Evolutionary conservation across 2,113 vertebrate species (phyloP).

Genomic region (Acrocephalus arundinaceus): DNA sequence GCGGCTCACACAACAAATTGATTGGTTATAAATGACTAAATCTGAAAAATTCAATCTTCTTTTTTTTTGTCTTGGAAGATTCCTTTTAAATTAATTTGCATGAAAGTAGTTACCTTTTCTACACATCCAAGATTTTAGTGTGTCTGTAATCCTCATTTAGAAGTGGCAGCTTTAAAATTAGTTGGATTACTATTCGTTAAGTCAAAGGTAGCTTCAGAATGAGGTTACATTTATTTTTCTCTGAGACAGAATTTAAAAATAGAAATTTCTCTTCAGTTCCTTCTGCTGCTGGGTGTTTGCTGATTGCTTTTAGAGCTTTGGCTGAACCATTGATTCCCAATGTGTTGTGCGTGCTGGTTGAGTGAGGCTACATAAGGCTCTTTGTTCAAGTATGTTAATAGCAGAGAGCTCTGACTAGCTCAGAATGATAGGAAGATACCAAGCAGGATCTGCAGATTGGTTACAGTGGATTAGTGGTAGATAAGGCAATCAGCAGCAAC

Average conservation of each 20-base stretch:
- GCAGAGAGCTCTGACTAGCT: neutral
- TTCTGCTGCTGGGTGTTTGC: neutral
- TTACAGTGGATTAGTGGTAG: neutral
- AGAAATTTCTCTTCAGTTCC: neutral
- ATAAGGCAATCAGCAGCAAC: neutral
- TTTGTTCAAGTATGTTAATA: neutral
- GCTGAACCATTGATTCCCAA: neutral
- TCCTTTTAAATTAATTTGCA: neutral
- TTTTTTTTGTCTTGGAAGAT: neutral
- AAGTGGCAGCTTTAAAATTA: neutral
- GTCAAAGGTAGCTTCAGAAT: neutral
- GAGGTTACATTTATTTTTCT: neutral
- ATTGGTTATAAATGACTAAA: neutral
- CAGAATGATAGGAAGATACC: neutral
- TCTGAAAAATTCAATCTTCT: neutral
- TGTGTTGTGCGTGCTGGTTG: fast-evolving
- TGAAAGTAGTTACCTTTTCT: neutral
- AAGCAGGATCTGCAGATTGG: neutral
- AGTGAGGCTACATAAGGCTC: neutral
- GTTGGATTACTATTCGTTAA: neutral
- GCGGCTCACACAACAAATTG: neutral
- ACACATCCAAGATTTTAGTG: neutral
- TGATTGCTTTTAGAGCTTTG: neutral
- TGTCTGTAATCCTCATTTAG: neutral
- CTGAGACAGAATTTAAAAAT: neutral